Evolutionary conservation across 2,797 vertebrate species (phyloP).

Genomic region (Xyrichtys novacula): DNA sequence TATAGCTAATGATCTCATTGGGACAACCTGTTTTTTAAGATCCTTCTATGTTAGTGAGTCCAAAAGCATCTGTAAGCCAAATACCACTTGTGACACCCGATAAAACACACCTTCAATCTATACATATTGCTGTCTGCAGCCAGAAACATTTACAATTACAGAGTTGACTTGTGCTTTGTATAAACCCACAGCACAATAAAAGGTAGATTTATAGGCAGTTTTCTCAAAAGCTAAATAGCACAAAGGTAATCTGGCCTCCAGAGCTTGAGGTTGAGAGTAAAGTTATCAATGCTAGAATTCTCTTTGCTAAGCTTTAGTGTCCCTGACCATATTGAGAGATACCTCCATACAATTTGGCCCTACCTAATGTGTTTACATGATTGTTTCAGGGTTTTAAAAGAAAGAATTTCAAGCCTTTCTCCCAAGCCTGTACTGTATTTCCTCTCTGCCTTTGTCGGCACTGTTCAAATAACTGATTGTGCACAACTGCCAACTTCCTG

Average conservation of each 20-base stretch:
- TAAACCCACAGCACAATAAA: slow-evolving; percentile 74
- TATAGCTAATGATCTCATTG: slow-evolving; percentile 39
- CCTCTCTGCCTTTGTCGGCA: slow-evolving; percentile 26
- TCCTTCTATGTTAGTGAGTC: slow-evolving; percentile 34
- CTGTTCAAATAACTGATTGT: slow-evolving; percentile 32
- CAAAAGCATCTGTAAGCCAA: slow-evolving; percentile 26
- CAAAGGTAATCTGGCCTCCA: slow-evolving; percentile 46
- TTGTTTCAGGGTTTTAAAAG: slow-evolving; percentile 20
- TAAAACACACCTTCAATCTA: slow-evolving; percentile 56
- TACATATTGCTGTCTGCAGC: slow-evolving; percentile 80
- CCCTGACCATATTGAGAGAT: slow-evolving; percentile 28
- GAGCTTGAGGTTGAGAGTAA: slow-evolving; percentile 51
- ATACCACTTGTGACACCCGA: slow-evolving; percentile 22
- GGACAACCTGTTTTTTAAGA: slow-evolving; percentile 38
- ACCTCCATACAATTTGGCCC: slow-evolving; percentile 62
- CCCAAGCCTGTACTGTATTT: background rate
- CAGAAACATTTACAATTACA: slow-evolving; percentile 71
- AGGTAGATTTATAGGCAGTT: slow-evolving; percentile 55
- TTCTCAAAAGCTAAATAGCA: slow-evolving; percentile 51
- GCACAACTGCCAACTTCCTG: slow-evolving; percentile 22
- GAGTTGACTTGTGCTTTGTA: slow-evolving; percentile 82
- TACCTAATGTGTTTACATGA: slow-evolving; percentile 48
- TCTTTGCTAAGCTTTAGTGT: slow-evolving; percentile 38
- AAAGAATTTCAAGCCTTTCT: slow-evolving; percentile 30
- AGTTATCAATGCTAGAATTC: slow-evolving; percentile 51